Evolutionary conservation across 2,797 vertebrate species (phyloP).

Genomic region (Ispidina lecontei): DNA sequence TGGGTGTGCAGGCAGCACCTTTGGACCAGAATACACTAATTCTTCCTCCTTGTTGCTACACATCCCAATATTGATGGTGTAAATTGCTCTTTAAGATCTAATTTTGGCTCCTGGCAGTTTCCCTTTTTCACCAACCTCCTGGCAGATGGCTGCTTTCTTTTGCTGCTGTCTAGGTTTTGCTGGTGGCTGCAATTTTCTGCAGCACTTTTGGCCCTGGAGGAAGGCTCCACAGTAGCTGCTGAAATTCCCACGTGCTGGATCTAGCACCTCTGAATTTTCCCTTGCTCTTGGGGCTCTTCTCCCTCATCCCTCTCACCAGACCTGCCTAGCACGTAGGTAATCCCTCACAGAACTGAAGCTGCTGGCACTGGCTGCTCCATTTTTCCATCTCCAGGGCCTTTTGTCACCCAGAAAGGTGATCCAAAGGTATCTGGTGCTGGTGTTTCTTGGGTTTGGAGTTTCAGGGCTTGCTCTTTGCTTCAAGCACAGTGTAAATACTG

Average conservation of each 20-base stretch:
- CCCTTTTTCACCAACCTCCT: neutral
- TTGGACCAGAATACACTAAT: neutral
- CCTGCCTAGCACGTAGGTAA: accelerated
- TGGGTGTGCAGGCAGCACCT: neutral
- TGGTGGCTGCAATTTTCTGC: neutral
- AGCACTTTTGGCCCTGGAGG: neutral
- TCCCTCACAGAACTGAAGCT: neutral
- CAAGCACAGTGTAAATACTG: neutral
- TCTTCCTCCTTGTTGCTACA: neutral
- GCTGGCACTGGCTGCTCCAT: neutral
- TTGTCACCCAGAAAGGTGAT: neutral
- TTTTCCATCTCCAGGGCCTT: neutral
- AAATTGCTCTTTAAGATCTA: neutral
- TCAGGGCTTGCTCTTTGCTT: neutral
- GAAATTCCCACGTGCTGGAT: neutral
- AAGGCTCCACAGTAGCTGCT: neutral
- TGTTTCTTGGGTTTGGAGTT: accelerated
- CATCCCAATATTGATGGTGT: slow-evolving; percentile 11
- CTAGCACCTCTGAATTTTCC: neutral
- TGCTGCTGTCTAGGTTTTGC: neutral
- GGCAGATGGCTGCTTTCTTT: neutral
- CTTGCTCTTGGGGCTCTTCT: neutral
- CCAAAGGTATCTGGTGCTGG: neutral
- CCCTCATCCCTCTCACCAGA: neutral
- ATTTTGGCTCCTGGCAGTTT: neutral